Evolutionary conservation across 2,888 invertebrate genomes (phyloP), one percentile per base, ranked within the genome.

Genomic region (Idaea biselata): DNA sequence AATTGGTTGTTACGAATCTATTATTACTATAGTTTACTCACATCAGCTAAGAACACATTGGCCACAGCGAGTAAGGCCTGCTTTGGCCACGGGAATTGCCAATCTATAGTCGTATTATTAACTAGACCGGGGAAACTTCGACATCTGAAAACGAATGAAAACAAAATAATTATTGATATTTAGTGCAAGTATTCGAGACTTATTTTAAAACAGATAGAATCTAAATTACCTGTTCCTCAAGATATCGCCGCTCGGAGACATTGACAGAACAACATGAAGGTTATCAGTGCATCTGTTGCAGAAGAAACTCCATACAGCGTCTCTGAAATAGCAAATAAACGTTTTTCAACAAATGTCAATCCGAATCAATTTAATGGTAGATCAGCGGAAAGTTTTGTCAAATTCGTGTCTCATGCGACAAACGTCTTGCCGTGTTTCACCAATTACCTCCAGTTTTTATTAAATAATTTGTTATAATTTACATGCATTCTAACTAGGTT

Each of bases 51-150:
- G 77, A 95, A 97, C 0, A 97, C 96, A 63, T 96, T 96, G 0
- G 98, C 98, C 0, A 98, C 98, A 0, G 98, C 97, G 62, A 95
- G 91, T 59, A 98, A 83, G 0, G 98, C 98, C 82, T 98, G 97
- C 70, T 96, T 94, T 0, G 98, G 98, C 98, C 98, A 98, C 0
- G 98, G 96, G 85, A 97, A 97, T 81, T 98, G 95, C 98, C 98
- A 98, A 84, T 98, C 97, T 69, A 98, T 97, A 55, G 96, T 97
- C 0, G 97, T 97, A 80, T 97, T 97, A 80, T 97, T 98, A 55
- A 98, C 97, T 58, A 98, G 91, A 0, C 98, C 98, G 0, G 98
- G 98, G 86, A 98, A 98, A 88, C 95, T 97, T 70, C 98, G 94
- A 79, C 98, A 98, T 17, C 92, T 91, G 69, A 11, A 63, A 60